A percentile compares a stretch with the other conserved stretches of the same genome.
These are phyloP conservation scores for Plestiodon gilberti DNA, from an alignment of 2,113 vertebrate species.

Conservation along the genomic window DNA sequence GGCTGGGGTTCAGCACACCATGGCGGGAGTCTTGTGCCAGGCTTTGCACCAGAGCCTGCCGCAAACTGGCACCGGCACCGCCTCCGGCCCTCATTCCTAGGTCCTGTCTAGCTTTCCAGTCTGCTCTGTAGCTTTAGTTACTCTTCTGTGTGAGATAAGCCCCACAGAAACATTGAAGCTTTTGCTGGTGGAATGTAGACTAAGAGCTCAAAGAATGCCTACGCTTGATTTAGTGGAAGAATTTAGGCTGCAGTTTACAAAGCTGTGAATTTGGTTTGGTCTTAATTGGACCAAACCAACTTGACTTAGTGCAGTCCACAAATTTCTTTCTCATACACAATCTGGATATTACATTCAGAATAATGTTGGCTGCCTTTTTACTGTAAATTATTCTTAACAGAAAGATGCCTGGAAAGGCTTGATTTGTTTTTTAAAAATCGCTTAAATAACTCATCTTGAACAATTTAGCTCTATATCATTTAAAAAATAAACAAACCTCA, in stretches of 20 bases:
- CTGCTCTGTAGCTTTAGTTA: neutral
- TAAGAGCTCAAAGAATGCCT: constrained; percentile 28
- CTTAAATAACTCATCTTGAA: neutral
- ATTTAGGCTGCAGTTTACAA: neutral
- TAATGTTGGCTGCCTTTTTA: neutral
- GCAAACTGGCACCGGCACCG: too few species aligned
- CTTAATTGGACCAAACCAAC: neutral
- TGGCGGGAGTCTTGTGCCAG: too few species aligned
- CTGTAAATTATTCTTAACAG: neutral
- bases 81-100: too few species aligned
- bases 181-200: constrained; percentile 1
- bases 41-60: too few species aligned
- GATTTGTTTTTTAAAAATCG: too few species aligned
- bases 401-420: neutral
- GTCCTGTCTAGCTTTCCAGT: neutral
- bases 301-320: neutral
- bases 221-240: constrained; percentile 43
- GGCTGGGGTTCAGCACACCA: too few species aligned
- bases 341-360: neutral
- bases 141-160: neutral
- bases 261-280: neutral
- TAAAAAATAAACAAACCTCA: too few species aligned
- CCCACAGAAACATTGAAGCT: neutral
- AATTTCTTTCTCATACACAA: too few species aligned
- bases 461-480: neutral